phyloP scores from a whole-genome alignment of 2,888 invertebrate genomes.

The Copidosoma aretas region DNA sequence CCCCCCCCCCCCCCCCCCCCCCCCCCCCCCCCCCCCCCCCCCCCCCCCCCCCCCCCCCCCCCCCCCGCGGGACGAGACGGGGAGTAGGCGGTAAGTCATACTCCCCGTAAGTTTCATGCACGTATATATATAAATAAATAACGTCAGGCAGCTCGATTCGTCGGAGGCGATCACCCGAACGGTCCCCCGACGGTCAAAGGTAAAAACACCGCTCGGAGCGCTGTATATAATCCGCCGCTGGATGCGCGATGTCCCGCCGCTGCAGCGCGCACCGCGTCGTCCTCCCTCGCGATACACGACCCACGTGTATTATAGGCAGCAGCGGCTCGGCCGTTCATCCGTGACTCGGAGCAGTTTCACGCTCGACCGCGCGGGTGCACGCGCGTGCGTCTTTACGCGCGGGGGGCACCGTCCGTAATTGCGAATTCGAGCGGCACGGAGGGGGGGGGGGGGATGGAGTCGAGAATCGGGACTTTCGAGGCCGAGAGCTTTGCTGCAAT shows the following conservation, averaged over 20 bases:
- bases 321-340: constrained; percentile 33
- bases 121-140: too few species aligned
- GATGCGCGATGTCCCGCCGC: too few species aligned
- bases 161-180: not conserved
- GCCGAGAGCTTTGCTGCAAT: constrained; percentile 1
- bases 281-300: too few species aligned
- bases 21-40: not conserved
- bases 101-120: too few species aligned
- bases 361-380: constrained; percentile 14
- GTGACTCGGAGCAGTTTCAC: constrained; percentile 24
- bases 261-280: too few species aligned
- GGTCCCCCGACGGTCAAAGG: too few species aligned
- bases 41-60: not conserved
- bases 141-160: constrained; percentile 25
- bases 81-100: constrained; percentile 13
- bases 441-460: not conserved
- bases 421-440: constrained; percentile 17
- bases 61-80: not conserved
- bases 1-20: constrained; percentile 1
- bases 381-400: not conserved
- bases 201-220: too few species aligned
- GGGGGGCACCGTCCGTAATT: constrained; percentile 4
- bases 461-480: not conserved
- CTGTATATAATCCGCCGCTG: too few species aligned
- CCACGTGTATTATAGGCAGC: constrained; percentile 1